phyloP scores from a whole-genome alignment of 2,888 invertebrate species.

The Sepiola atlantica region DNA sequence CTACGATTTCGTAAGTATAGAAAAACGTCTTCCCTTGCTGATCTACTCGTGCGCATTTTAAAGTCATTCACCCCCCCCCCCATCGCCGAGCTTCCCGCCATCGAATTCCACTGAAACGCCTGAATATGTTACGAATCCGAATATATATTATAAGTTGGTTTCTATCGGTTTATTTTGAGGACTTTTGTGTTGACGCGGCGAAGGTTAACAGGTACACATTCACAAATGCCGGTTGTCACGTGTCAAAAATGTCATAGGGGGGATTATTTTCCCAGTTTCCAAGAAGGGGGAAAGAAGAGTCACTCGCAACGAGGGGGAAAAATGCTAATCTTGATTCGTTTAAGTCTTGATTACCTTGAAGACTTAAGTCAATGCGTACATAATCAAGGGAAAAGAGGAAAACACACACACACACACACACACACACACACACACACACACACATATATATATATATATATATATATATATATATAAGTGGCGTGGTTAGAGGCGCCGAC shows the following conservation, averaged over 20 bases:
- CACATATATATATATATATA: background rate
- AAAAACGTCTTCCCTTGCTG: too few species aligned
- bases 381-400: background rate
- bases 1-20: too few species aligned
- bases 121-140: background rate
- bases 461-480: too few species aligned
- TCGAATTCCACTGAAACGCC: background rate
- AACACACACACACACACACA: background rate
- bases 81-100: too few species aligned
- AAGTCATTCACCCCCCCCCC: too few species aligned
- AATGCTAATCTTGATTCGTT: background rate
- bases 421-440: background rate
- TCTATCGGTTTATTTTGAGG: background rate
- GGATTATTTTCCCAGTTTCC: background rate
- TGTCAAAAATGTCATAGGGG: background rate
- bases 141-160: background rate
- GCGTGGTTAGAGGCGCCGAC: too few species aligned
- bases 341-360: conserved; percentile 32
- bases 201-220: conserved; percentile 21
- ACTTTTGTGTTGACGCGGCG: background rate
- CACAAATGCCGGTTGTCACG: conserved; percentile 19
- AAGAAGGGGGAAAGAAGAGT: background rate
- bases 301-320: background rate
- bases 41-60: too few species aligned
- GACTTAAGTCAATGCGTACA: conserved; percentile 10